phyloP scores from a whole-genome alignment of 2,797 vertebrate genomes.

The Varecia variegata region DNA sequence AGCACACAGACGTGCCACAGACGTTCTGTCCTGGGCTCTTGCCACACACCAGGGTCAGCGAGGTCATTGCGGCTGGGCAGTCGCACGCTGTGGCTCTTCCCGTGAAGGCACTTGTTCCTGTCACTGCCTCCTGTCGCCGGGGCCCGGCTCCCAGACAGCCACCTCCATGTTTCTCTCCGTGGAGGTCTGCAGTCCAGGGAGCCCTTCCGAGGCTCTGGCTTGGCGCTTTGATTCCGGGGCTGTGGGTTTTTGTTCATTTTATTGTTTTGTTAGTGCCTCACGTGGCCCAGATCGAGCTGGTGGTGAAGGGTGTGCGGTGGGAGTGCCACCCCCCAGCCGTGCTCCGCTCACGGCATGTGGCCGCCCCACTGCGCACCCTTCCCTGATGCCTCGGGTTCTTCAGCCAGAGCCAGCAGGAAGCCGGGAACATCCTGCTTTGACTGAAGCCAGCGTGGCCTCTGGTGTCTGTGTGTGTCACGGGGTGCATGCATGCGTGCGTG shows the following conservation, averaged over 20 bases:
- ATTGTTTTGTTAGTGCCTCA: not conserved
- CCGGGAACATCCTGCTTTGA: accelerated
- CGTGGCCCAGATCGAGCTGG: not conserved
- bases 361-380: not conserved
- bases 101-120: not conserved
- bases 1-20: too few species aligned
- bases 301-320: accelerated
- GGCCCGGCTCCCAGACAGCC: not conserved
- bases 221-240: not conserved
- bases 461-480: too few species aligned
- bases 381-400: not conserved
- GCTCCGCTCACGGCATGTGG: accelerated
- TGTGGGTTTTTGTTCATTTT: not conserved
- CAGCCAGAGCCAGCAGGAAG: too few species aligned
- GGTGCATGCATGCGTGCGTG: too few species aligned
- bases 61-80: accelerated
- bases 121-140: accelerated
- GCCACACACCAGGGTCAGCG: not conserved
- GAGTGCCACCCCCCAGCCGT: not conserved
- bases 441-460: not conserved
- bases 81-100: not conserved
- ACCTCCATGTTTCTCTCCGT: not conserved
- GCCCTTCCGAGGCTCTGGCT: not conserved
- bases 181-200: not conserved
- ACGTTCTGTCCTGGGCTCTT: not conserved